These are phyloP conservation scores for Plectrocnemia conspersa DNA, from an alignment of 1,140 invertebrate species.

Conservation along the genomic window DNA sequence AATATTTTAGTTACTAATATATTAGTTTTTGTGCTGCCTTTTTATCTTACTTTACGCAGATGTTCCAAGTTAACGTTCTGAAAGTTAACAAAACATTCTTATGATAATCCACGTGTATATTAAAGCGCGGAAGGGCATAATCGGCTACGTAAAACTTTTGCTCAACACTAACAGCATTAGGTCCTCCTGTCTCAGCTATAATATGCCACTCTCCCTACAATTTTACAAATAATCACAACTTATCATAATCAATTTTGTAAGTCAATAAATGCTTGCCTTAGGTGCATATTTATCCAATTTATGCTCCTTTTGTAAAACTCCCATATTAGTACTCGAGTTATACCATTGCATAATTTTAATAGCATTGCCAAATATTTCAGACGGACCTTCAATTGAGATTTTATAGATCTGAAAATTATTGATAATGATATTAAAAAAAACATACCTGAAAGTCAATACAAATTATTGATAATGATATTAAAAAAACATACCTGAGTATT, in stretches of 20 bases:
- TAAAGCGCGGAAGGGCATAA: conserved; percentile 46
- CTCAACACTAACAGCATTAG: conserved; percentile 33
- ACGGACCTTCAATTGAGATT: conserved; percentile 56
- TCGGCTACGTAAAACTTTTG: conserved; percentile 43
- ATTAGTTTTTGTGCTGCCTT: background rate
- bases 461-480: background rate
- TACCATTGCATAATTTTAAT: conserved; percentile 57
- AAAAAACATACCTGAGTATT: conserved; percentile 43
- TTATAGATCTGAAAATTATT: conserved; percentile 47
- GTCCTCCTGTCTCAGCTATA: conserved; percentile 37
- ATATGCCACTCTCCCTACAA: conserved; percentile 32
- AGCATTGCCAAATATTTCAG: conserved; percentile 37
- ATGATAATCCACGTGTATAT: conserved; percentile 42
- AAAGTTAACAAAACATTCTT: conserved; percentile 41
- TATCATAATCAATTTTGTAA: too few species aligned
- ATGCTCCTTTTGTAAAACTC: conserved; percentile 52
- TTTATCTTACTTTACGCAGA: conserved; percentile 43
- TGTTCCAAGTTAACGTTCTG: conserved; percentile 45
- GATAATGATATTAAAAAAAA: background rate
- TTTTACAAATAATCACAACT: conserved; percentile 2
- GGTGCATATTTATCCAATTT: conserved; percentile 38
- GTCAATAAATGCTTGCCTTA: conserved; percentile 22
- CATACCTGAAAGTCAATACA: background rate
- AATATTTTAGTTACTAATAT: conserved; percentile 1
- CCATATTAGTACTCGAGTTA: conserved; percentile 48